Evolutionary conservation across 1,140 invertebrate genomes (phyloP).

Genomic region (Arion vulgaris): DNA sequence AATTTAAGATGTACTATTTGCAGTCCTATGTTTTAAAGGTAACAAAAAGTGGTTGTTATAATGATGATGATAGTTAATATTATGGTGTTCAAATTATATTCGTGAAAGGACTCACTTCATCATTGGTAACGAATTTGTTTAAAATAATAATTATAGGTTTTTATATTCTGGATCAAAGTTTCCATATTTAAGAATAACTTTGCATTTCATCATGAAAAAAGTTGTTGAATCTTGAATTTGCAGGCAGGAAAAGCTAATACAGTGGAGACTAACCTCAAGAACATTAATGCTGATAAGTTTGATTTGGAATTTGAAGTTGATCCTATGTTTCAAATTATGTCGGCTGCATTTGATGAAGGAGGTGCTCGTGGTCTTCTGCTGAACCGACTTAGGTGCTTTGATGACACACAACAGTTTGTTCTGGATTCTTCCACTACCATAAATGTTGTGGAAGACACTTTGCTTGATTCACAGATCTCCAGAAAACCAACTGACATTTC

Average conservation of each 20-base stretch:
- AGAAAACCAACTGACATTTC: conserved; percentile 47
- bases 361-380: conserved; percentile 72
- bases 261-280: conserved; percentile 73
- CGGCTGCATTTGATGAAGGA: conserved; percentile 74
- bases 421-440: conserved; percentile 65
- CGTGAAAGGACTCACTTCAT: too few relatives aligned
- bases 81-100: too few relatives aligned
- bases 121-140: too few relatives aligned
- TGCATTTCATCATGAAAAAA: too few relatives aligned
- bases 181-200: too few relatives aligned
- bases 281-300: conserved; percentile 71
- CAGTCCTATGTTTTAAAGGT: too few relatives aligned
- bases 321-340: conserved; percentile 74
- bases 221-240: too few relatives aligned
- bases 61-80: too few relatives aligned
- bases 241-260: conserved; percentile 62
- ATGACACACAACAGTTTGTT: conserved; percentile 65
- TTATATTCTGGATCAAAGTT: too few relatives aligned
- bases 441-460: conserved; percentile 39
- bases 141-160: too few relatives aligned
- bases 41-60: too few relatives aligned
- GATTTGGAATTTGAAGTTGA: conserved; percentile 73
- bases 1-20: too few relatives aligned
- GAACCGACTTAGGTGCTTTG: conserved; percentile 68
- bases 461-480: conserved; percentile 18